Percentiles rank a stretch among this genome's conserved stretches.
Conservation (phyloP, 2,888 invertebrate species). For the Julus scandinavius region DNA sequence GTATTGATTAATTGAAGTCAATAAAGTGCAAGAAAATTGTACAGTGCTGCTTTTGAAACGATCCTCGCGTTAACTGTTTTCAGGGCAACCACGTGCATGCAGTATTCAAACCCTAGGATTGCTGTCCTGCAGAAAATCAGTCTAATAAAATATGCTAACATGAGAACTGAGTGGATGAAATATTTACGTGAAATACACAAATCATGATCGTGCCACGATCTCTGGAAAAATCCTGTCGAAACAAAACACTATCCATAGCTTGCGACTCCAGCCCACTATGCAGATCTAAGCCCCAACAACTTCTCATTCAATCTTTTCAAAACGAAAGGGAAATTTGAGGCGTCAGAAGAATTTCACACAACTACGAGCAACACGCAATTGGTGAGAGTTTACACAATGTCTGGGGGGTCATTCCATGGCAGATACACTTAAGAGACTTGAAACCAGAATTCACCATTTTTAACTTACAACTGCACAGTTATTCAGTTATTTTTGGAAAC, state of each 20-base stretch:
- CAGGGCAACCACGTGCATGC: neutral
- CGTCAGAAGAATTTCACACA: conserved; percentile 35
- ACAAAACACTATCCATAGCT: conserved; percentile 40
- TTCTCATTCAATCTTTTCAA: conserved; percentile 44
- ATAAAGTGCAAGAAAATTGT: too few relatives aligned
- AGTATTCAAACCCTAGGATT: neutral
- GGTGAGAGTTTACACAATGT: conserved; percentile 10
- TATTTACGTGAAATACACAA: conserved; percentile 45
- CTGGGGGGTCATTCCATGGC: neutral
- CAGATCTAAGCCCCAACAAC: conserved; percentile 29
- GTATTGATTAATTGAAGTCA: too few relatives aligned
- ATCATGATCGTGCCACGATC: conserved; percentile 31
- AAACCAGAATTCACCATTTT: too few relatives aligned
- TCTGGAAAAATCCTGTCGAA: conserved; percentile 41
- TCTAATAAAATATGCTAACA: neutral
- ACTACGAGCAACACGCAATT: conserved; percentile 24
- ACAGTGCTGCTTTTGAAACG: neutral
- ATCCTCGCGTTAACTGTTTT: neutral
- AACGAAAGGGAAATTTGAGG: conserved; percentile 43
- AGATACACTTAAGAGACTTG: neutral
- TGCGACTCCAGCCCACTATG: conserved; percentile 44
- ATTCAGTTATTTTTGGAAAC: too few relatives aligned
- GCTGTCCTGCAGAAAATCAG: conserved; percentile 17
- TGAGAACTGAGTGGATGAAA: conserved; percentile 33
- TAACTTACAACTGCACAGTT: too few relatives aligned